phyloP scores from a whole-genome alignment of 1,140 invertebrate species.

The Zaprionus taronus region DNA sequence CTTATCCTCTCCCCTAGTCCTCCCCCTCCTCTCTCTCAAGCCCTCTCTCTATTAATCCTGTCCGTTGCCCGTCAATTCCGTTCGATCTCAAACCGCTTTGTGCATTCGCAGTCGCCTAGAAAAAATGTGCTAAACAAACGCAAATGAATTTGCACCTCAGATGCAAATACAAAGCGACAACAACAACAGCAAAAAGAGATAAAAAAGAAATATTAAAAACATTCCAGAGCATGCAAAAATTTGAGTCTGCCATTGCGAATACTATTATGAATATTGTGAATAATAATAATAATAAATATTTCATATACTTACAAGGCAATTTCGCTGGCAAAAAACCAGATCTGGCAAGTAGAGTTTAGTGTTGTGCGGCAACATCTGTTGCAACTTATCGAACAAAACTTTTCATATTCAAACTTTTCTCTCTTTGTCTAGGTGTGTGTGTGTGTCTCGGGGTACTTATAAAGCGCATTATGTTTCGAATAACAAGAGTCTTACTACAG shows the following conservation, averaged over 20 bases:
- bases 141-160: constrained; percentile 76
- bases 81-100: constrained; percentile 18
- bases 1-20: neutral
- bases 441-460: constrained; percentile 12
- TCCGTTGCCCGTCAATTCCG: constrained; percentile 11
- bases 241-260: neutral
- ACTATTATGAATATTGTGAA: constrained; percentile 6
- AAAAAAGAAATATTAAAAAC: neutral
- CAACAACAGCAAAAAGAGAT: constrained; percentile 34
- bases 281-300: neutral
- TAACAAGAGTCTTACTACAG: constrained; percentile 27
- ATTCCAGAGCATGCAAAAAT: neutral
- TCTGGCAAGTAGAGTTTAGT: constrained; percentile 1
- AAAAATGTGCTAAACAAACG: constrained; percentile 75
- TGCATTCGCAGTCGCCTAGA: constrained; percentile 60
- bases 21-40: neutral
- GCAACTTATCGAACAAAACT: constrained; percentile 22
- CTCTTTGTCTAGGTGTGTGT: constrained; percentile 1
- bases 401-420: constrained; percentile 27
- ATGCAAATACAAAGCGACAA: constrained; percentile 71
- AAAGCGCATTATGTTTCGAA: constrained; percentile 19
- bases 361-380: constrained; percentile 1
- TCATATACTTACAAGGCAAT: neutral
- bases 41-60: neutral
- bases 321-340: neutral